Conservation (phyloP, 2,888 invertebrate genomes). For the Phyllotreta cruciferae region DNA sequence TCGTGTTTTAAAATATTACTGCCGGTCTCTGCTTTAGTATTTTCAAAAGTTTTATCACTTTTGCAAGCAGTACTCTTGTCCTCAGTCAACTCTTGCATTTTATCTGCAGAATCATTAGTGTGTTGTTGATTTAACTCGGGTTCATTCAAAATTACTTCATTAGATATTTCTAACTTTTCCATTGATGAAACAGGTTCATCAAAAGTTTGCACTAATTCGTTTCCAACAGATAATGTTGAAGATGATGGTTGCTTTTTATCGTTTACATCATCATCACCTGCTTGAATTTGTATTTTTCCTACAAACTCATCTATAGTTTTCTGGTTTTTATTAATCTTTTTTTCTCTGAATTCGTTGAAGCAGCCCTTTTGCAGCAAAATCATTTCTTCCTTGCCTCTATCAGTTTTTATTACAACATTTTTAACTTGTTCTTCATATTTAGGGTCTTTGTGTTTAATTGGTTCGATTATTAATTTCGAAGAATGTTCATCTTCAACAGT, state of each 20-base stretch:
- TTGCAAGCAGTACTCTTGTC: no score
- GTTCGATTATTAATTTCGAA: conserved; percentile 44
- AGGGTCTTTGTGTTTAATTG: conserved; percentile 45
- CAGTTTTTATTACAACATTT: conserved; percentile 45
- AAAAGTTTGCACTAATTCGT: no score
- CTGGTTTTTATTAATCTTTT: conserved; percentile 42
- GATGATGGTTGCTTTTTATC: neutral
- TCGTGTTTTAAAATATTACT: no score
- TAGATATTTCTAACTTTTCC: neutral
- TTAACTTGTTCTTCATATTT: conserved; percentile 48
- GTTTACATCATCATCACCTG: neutral
- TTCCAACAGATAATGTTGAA: neutral
- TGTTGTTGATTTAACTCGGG: no score
- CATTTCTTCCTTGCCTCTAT: conserved; percentile 49
- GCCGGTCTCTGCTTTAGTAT: no score
- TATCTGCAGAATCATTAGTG: no score
- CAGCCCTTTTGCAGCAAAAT: conserved; percentile 53
- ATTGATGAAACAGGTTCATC: no score
- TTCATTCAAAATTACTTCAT: neutral
- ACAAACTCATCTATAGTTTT: conserved; percentile 33
- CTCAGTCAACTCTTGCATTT: no score
- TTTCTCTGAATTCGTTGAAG: conserved; percentile 53
- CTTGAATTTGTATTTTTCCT: conserved; percentile 39
- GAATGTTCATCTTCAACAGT: conserved; percentile 17
- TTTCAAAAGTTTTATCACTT: no score